phyloP scores from a whole-genome alignment of 2,797 vertebrate species.

The Perodicticus potto region DNA sequence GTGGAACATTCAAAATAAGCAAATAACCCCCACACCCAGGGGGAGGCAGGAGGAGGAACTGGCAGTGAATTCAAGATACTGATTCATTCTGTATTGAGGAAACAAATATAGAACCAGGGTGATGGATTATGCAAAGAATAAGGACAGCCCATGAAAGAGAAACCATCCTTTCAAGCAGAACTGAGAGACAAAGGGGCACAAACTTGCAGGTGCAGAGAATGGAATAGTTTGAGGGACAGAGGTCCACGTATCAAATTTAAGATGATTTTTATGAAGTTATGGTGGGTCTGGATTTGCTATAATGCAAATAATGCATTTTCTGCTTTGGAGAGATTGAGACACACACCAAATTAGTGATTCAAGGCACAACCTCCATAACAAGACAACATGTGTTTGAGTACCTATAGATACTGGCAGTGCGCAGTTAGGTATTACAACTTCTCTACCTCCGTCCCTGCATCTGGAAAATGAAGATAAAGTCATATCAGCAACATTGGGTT shows the following conservation, averaged over 20 bases:
- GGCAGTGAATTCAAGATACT: background rate
- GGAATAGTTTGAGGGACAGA: background rate
- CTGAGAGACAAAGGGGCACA: background rate
- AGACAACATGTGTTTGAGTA: background rate
- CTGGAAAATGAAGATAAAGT: background rate
- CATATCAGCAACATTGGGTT: background rate
- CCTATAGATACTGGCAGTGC: background rate
- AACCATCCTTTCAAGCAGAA: background rate
- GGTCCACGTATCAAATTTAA: conserved; percentile 8
- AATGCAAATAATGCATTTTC: background rate
- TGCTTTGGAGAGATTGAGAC: background rate
- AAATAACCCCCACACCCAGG: background rate
- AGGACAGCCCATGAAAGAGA: background rate
- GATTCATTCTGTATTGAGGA: background rate
- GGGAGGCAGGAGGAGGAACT: background rate
- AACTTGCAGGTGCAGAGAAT: background rate
- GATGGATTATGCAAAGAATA: background rate
- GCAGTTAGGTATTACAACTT: background rate
- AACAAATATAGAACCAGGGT: background rate
- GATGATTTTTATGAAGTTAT: background rate
- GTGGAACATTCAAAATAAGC: background rate
- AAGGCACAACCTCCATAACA: background rate
- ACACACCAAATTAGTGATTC: background rate
- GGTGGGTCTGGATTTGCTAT: background rate
- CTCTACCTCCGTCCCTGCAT: background rate